Evolutionary conservation across 2,888 invertebrate species (phyloP).

Genomic region (Cordilura impudica): DNA sequence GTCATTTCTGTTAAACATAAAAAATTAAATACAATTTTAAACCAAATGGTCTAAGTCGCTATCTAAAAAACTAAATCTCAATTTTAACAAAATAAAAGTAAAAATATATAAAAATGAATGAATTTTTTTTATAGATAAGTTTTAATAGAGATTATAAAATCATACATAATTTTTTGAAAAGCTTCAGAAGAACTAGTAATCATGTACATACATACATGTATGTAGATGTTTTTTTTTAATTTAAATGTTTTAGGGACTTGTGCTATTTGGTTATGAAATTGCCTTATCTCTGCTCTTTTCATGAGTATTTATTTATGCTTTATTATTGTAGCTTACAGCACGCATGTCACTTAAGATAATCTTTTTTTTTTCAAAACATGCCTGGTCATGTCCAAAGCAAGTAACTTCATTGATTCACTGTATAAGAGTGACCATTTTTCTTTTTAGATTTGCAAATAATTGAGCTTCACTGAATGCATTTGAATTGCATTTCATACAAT

Average conservation of each 20-base stretch:
- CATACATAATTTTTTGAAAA: no score
- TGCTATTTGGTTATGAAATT: not conserved
- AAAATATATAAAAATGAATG: no score
- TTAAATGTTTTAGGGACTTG: slow-evolving; percentile 15
- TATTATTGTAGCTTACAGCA: slow-evolving; percentile 59
- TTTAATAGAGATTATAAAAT: no score
- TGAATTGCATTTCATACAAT: no score
- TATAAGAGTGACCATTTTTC: no score
- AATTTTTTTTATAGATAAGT: no score
- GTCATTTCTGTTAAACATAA: slow-evolving; percentile 54
- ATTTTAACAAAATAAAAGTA: no score
- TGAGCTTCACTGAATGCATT: no score
- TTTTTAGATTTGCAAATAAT: no score
- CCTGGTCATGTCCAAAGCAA: slow-evolving; percentile 54
- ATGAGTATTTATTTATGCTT: slow-evolving; percentile 59
- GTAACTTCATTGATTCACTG: slow-evolving; percentile 54
- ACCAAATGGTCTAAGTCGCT: slow-evolving; percentile 33
- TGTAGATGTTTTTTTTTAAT: no score
- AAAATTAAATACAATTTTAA: slow-evolving; percentile 11
- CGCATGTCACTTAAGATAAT: slow-evolving; percentile 61
- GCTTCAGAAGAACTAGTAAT: no score
- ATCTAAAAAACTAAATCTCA: not conserved
- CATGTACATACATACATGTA: no score
- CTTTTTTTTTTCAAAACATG: slow-evolving; percentile 32
- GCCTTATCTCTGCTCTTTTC: slow-evolving; percentile 8